These are phyloP conservation scores for Chymomyza fuscimana DNA, from an alignment of 2,888 invertebrate species.

Conservation along the genomic window DNA sequence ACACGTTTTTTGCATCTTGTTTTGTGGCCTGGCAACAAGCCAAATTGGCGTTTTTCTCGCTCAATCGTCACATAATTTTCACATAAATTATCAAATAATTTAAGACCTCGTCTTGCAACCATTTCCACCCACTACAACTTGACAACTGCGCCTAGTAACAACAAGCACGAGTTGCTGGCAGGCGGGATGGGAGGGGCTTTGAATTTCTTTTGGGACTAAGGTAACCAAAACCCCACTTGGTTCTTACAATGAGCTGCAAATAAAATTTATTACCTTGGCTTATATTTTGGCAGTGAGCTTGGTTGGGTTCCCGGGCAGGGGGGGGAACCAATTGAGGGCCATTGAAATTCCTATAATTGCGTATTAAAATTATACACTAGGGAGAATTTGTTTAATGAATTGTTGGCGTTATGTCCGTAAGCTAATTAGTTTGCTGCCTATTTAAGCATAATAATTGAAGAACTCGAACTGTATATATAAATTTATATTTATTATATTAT, in stretches of 20 bases:
- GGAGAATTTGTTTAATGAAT: conserved; percentile 71
- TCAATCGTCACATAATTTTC: conserved; percentile 74
- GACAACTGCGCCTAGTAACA: conserved; percentile 25
- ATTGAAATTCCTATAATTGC: conserved; percentile 67
- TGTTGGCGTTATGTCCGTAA: conserved; percentile 59
- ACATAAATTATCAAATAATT: conserved; percentile 72
- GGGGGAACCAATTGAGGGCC: conserved; percentile 54
- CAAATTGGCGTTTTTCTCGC: conserved; percentile 30
- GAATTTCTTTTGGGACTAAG: no score
- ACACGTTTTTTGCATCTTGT: background rate
- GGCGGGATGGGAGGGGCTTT: no score
- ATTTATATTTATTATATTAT: no score
- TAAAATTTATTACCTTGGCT: no score
- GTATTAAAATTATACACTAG: conserved; percentile 70
- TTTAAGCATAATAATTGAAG: background rate
- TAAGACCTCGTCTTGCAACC: conserved; percentile 35
- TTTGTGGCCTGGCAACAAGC: conserved; percentile 1
- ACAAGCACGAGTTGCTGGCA: no score
- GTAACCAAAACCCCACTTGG: no score
- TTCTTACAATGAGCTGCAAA: no score
- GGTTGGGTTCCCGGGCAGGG: no score
- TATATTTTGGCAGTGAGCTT: no score
- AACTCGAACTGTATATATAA: background rate
- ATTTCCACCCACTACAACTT: conserved; percentile 6
- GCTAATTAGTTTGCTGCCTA: conserved; percentile 55